Evolutionary conservation across 1,140 invertebrate genomes (phyloP).

Genomic region (Drosophila athabasca): DNA sequence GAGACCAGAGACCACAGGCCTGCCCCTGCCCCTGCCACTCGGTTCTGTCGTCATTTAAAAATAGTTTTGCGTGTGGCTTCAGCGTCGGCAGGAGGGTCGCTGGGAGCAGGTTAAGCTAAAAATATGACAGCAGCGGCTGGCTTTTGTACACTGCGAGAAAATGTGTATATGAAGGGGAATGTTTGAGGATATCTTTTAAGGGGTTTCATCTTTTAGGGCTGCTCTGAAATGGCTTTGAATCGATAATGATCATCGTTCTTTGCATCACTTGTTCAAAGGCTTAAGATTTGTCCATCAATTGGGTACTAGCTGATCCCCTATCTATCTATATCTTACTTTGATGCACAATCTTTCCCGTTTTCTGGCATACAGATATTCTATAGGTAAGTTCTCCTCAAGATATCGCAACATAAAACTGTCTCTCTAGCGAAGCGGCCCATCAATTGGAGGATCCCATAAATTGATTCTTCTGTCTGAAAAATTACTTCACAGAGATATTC

Average conservation of each 20-base stretch:
- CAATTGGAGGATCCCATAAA: slow-evolving; percentile 35
- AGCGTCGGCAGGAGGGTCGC: slow-evolving; percentile 13
- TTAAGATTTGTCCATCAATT: no score
- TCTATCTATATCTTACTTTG: no score
- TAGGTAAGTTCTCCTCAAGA: neutral
- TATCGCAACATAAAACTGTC: slow-evolving; percentile 21
- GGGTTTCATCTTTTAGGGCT: no score
- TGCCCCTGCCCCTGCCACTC: no score
- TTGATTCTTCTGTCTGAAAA: slow-evolving; percentile 14
- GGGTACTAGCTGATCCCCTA: no score
- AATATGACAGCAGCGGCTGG: slow-evolving; percentile 59
- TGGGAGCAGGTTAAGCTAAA: slow-evolving; percentile 55
- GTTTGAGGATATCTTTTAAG: no score
- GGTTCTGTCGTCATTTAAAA: slow-evolving; percentile 62
- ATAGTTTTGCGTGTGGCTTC: slow-evolving; percentile 65
- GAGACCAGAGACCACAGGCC: neutral
- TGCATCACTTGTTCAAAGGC: no score
- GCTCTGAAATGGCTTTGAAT: no score
- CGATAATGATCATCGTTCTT: no score
- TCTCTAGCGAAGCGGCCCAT: neutral
- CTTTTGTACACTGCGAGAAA: slow-evolving; percentile 18
- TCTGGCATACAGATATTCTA: neutral
- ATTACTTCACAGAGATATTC: slow-evolving; percentile 11
- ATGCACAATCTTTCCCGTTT: no score
- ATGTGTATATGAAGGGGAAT: slow-evolving; percentile 2